Conservation (phyloP, 37 sponge, comb jelly and placozoan species). For the Chondrilla cf. caribensis region DNA sequence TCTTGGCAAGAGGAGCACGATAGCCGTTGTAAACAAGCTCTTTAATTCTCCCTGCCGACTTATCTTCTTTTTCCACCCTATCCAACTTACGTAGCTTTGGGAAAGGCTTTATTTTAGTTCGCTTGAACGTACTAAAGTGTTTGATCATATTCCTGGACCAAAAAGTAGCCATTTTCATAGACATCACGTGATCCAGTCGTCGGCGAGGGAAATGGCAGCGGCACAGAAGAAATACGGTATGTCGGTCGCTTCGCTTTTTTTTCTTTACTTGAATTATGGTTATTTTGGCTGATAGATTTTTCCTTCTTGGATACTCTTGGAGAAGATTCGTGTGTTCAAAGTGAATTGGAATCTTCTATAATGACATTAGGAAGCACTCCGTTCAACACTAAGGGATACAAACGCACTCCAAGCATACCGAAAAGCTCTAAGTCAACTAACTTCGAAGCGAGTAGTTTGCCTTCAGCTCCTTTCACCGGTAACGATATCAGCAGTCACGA, state of each 20-base stretch:
- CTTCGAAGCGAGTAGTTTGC: not conserved
- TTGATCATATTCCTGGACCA: not conserved
- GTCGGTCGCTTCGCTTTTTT: too few relatives aligned
- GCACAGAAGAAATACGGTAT: not conserved
- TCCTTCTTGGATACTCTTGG: not conserved
- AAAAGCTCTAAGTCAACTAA: not conserved
- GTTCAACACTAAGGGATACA: not conserved
- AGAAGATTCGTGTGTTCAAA: not conserved
- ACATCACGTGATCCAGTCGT: not conserved
- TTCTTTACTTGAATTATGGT: too few relatives aligned
- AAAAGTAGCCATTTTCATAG: not conserved
- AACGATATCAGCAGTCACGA: too few relatives aligned
- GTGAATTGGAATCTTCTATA: not conserved
- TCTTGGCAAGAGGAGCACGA: slow-evolving; percentile 6
- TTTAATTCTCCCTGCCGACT: not conserved
- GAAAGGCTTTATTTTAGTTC: slow-evolving; percentile 2
- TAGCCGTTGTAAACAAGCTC: not conserved
- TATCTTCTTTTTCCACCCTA: not conserved
- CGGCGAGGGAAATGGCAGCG: not conserved
- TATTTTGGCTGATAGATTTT: not conserved
- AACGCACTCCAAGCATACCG: too few relatives aligned
- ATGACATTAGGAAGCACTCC: not conserved
- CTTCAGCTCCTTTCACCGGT: not conserved
- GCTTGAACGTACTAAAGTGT: slow-evolving; percentile 10
- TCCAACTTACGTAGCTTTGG: slow-evolving; percentile 1